Base-by-base conservation (phyloP, 1,140 invertebrate species). In the Ceratoteleas bidentatus region DNA sequence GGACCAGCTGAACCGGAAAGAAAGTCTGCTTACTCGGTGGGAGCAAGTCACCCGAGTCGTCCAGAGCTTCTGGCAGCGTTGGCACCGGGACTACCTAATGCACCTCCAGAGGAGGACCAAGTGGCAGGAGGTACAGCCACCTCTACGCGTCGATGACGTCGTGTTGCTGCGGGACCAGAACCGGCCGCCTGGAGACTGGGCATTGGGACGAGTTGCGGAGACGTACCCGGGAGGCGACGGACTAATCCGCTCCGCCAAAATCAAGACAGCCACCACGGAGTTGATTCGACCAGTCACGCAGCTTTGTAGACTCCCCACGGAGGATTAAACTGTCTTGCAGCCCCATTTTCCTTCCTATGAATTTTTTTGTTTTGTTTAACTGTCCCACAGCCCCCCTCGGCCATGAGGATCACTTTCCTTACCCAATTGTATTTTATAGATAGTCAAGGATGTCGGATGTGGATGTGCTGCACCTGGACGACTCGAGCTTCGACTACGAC, bases 1-100 rank as follows among this genome's bases (percentile, higher is more conserved):
- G 3, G 40, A 13, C 3, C 60, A 80, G 1, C 40, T 76, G 10
- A 47, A 11, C 9, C 45, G 5, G 11, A 49, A 14, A n/a, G 43
- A 50, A n/a, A 36, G 11, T 11, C 57, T 45, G 3, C 57, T 60
- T 10, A 34, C 6, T 2, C 13, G 60, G 13, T 62, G 47, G 43
- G 13, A 62, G n/a, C 13, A 11, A 14, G 50, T n/a, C 11, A n/a
- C n/a, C n/a, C n/a, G n/a, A n/a, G n/a, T n/a, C n/a, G n/a, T n/a
- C n/a, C n/a, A n/a, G n/a, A n/a, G 7, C 5, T 62, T 62, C 9
- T 62, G 45, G 60, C 11, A 33, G 3, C 43, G 24, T 4, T 62
- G 32, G 32, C 10, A 34, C 2, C 1, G 15, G 6, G 61, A 52
- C 2, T 64, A 64, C 33, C 7, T 50, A n/a, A n/a, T 8, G 8